Conservation (phyloP, 2,888 invertebrate genomes). For the Tholera decimalis region DNA sequence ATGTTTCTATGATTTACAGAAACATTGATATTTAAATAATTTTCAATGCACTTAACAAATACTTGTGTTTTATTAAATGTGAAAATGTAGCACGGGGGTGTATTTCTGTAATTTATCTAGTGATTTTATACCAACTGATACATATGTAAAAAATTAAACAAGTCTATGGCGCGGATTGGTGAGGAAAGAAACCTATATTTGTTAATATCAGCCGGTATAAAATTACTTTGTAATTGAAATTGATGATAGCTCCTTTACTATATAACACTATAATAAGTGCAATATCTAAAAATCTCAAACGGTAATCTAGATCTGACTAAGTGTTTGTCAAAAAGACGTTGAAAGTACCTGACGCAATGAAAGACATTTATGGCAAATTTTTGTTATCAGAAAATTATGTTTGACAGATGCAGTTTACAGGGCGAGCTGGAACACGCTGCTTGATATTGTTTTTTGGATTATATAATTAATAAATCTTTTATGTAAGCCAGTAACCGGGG, state of each 20-base stretch:
- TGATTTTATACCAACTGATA: background rate
- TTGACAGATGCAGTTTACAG: conserved; percentile 8
- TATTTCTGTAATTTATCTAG: background rate
- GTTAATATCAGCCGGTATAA: background rate
- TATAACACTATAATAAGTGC: conserved; percentile 42
- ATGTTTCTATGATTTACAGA: conserved; percentile 24
- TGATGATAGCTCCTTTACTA: conserved; percentile 8
- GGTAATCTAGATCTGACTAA: conserved; percentile 54
- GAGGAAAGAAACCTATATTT: background rate
- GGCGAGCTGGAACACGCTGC: conserved; percentile 1
- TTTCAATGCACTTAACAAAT: conserved; percentile 15
- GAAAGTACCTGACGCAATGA: conserved; percentile 22
- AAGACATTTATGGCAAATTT: conserved; percentile 14
- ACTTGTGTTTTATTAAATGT: background rate
- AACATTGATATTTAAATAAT: conserved; percentile 14
- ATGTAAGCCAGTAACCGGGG: conserved; percentile 13
- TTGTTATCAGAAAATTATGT: conserved; percentile 17
- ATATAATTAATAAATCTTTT: conserved; percentile 30
- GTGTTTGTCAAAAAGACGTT: conserved; percentile 7
- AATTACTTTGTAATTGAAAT: background rate
- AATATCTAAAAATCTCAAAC: conserved; percentile 32
- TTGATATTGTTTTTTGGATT: conserved; percentile 38
- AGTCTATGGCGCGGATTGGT: background rate
- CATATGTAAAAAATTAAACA: background rate
- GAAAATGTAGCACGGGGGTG: conserved; percentile 24